These are phyloP conservation scores for Temnothorax curvispinosus DNA, from an alignment of 1,140 invertebrate genomes.

Conservation along the genomic window DNA sequence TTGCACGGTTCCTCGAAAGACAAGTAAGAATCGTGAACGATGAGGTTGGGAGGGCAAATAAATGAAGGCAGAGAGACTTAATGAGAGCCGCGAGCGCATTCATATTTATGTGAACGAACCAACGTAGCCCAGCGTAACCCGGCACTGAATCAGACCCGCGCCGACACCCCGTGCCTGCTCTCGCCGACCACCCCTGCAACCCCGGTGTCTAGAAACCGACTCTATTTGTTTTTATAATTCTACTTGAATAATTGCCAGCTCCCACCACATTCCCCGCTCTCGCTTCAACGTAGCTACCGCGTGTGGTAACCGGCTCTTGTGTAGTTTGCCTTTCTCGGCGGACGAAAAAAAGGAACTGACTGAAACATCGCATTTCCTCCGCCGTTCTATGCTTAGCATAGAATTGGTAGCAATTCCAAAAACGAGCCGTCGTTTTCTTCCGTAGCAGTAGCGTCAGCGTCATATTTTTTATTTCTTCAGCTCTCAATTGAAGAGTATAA, in stretches of 20 bases:
- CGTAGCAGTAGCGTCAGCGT: background rate
- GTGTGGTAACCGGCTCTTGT: conserved; percentile 44
- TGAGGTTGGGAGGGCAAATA: conserved; percentile 66
- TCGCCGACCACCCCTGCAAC: conserved; percentile 57
- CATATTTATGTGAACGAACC: conserved; percentile 81
- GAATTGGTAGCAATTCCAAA: conserved; percentile 31
- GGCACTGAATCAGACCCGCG: conserved; percentile 75
- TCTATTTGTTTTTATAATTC: conserved; percentile 82
- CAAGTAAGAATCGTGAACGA: conserved; percentile 61
- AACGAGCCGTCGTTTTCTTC: conserved; percentile 16
- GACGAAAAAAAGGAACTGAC: background rate
- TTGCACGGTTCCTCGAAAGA: conserved; percentile 29
- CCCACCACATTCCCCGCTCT: conserved; percentile 13
- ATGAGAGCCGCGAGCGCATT: conserved; percentile 82
- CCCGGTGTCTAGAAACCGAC: conserved; percentile 67
- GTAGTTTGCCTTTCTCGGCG: conserved; percentile 14
- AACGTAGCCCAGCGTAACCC: conserved; percentile 67
- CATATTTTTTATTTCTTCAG: background rate
- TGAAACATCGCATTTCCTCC: conserved; percentile 51
- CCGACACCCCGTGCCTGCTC: conserved; percentile 64
- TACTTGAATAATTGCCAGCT: conserved; percentile 79
- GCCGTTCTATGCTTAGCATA: background rate
- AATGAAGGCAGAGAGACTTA: conserved; percentile 79
- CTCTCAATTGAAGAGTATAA: background rate
- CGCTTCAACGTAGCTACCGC: conserved; percentile 23